Conservation (phyloP, 2,113 vertebrate genomes). For the Istiophorus platypterus region DNA sequence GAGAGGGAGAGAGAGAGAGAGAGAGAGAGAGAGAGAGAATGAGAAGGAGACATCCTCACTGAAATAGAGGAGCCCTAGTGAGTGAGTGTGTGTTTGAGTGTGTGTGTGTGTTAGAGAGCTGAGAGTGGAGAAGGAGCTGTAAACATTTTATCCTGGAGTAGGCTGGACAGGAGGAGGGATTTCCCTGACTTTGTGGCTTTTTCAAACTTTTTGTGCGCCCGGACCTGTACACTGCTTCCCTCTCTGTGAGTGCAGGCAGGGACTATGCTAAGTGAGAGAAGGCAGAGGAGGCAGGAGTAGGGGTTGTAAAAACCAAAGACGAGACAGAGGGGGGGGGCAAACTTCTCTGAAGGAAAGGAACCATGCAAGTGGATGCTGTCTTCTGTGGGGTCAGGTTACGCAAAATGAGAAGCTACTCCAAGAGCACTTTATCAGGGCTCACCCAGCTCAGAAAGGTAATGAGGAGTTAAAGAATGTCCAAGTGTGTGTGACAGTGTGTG, state of each 20-base stretch:
- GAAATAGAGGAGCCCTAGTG: slow-evolving; percentile 54
- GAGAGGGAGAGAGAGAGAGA: slow-evolving; percentile 62
- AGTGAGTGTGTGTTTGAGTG: slow-evolving; percentile 50
- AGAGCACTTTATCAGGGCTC: slow-evolving; percentile 79
- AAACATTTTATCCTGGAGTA: slow-evolving; percentile 52
- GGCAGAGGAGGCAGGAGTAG: slow-evolving; percentile 58
- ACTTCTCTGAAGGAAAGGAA: slow-evolving; percentile 68
- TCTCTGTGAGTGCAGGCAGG: slow-evolving; percentile 54
- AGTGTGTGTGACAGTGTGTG: slow-evolving; percentile 28
- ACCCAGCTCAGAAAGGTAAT: slow-evolving; percentile 83
- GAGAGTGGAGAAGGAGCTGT: slow-evolving; percentile 47
- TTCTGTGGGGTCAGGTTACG: slow-evolving; percentile 77
- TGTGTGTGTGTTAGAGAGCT: slow-evolving; percentile 32
- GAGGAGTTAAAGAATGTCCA: neutral
- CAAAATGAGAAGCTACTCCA: slow-evolving; percentile 83
- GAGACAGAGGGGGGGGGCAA: slow-evolving; percentile 6
- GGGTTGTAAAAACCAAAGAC: slow-evolving; percentile 28
- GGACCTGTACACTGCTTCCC: slow-evolving; percentile 27
- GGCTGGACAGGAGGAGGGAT: slow-evolving; percentile 54
- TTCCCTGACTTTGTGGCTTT: slow-evolving; percentile 49
- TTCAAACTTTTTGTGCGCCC: slow-evolving; percentile 33
- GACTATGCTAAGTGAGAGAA: slow-evolving; percentile 67
- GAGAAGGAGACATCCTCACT: slow-evolving; percentile 64
- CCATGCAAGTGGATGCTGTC: slow-evolving; percentile 84
- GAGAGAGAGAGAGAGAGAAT: slow-evolving; percentile 65